Base-by-base conservation (phyloP, 2,797 vertebrate species). In the Sphenopsis melanotis region DNA sequence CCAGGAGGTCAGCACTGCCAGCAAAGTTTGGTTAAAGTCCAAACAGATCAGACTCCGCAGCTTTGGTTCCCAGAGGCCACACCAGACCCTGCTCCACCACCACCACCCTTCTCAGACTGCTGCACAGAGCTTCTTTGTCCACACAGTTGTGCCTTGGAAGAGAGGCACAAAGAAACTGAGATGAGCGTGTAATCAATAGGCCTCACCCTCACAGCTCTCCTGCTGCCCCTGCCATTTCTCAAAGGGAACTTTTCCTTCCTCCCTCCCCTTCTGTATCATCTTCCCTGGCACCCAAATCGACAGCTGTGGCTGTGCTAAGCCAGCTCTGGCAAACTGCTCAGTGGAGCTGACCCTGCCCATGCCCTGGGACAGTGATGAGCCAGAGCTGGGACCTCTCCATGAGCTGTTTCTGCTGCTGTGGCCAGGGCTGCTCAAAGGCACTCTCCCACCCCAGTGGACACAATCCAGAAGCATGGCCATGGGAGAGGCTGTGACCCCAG, bases 131-230 rank as follows among this genome's bases (percentile, higher is more conserved):
- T 59, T 52, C 92, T 82, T 50, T 91, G 71, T 80, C 56, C 70
- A 21, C 75, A 13, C 61, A 36, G 60, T 42, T 7, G 75, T 64
- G 88, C 61, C 77, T 82, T 50, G 2, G 41, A 41, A 34, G 63
- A 75, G n/a, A 60, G 81, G 86, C 86, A 89, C 79, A 91, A 94
- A 39, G 89, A 68, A 83, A 64, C 47, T 0, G 21, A 79, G 86
- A 92, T 47, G 52, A 83, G 94, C 69, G 1, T 91, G 92, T 86
- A 92, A 95, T 92, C 87, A 92, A 92, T 34, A 96, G 83, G 63
- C 83, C 90, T 94, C 91, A 68, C 72, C 84, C 92, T 72, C 11
- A 0, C 65, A 87, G 89, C 81, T 71, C 92, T 87, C 91, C 94
- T 74, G 89, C 83, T 89, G 65, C n/a, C 42, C 3, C 78, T 92